phyloP scores from a whole-genome alignment of 2,797 vertebrate genomes.

The Tadarida brasiliensis region DNA sequence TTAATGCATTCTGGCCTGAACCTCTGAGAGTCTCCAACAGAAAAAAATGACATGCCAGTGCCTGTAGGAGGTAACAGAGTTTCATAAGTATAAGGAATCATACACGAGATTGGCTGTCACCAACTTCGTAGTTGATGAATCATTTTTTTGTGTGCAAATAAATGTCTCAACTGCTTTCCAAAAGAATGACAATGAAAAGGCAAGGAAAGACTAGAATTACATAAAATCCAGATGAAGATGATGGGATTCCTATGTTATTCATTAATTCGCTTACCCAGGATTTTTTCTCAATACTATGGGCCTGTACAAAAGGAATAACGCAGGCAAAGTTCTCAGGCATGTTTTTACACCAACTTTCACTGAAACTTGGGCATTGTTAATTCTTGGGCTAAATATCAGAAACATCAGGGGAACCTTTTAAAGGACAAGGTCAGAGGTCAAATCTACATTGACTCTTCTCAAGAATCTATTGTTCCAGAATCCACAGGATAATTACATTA shows the following conservation, averaged over 20 bases:
- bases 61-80: constrained; percentile 21
- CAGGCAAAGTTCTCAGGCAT: background rate
- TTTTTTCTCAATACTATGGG: background rate
- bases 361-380: background rate
- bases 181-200: constrained; percentile 54
- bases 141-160: constrained; percentile 51
- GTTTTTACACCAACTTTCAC: constrained; percentile 23
- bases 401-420: background rate
- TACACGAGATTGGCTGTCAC: background rate
- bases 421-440: background rate
- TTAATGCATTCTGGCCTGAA: constrained; percentile 45
- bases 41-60: background rate
- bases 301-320: background rate
- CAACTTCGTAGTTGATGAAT: background rate
- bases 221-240: constrained; percentile 55
- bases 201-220: constrained; percentile 48
- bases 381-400: background rate
- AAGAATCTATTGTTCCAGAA: background rate
- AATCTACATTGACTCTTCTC: background rate
- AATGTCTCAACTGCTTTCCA: constrained; percentile 61
- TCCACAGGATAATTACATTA: background rate
- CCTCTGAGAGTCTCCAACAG: constrained; percentile 53
- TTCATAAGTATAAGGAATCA: constrained; percentile 60
- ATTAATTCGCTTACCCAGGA: constrained; percentile 3
- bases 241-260: constrained; percentile 31